Evolutionary conservation across 2,113 vertebrate species (phyloP).

Genomic region (Panthera uncia): DNA sequence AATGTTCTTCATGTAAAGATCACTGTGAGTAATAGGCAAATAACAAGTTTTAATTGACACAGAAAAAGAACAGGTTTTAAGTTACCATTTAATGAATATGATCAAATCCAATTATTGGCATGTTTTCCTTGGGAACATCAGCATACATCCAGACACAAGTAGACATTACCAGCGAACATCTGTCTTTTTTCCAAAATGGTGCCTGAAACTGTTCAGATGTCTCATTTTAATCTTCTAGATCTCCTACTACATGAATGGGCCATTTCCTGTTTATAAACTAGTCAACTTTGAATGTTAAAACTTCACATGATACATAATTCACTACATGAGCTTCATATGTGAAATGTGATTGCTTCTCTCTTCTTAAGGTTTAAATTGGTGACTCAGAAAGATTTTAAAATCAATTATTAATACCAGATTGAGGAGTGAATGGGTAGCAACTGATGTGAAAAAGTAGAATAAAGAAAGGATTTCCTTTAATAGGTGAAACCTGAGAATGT

Average conservation of each 20-base stretch:
- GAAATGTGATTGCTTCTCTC: not conserved
- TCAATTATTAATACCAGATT: not conserved
- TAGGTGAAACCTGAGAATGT: not conserved
- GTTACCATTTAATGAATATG: not conserved
- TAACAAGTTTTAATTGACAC: not conserved
- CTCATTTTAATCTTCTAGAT: not conserved
- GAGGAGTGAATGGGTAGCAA: not conserved
- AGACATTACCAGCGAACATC: not conserved
- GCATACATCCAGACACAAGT: not conserved
- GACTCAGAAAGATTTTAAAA: not conserved
- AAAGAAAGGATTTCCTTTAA: not conserved
- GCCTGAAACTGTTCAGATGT: not conserved
- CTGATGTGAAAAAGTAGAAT: not conserved
- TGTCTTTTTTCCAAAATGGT: not conserved
- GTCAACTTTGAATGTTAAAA: not conserved
- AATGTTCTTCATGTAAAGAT: conserved; percentile 11
- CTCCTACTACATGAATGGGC: not conserved
- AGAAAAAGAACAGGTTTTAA: not conserved
- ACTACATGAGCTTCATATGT: not conserved
- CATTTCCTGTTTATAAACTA: not conserved
- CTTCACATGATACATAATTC: not conserved
- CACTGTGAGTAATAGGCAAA: not conserved
- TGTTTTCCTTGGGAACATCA: conserved; percentile 13
- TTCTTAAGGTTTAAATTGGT: not conserved
- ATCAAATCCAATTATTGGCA: not conserved